Base-by-base conservation (phyloP, 2,888 invertebrate species). In the Teleiodes luculella region DNA sequence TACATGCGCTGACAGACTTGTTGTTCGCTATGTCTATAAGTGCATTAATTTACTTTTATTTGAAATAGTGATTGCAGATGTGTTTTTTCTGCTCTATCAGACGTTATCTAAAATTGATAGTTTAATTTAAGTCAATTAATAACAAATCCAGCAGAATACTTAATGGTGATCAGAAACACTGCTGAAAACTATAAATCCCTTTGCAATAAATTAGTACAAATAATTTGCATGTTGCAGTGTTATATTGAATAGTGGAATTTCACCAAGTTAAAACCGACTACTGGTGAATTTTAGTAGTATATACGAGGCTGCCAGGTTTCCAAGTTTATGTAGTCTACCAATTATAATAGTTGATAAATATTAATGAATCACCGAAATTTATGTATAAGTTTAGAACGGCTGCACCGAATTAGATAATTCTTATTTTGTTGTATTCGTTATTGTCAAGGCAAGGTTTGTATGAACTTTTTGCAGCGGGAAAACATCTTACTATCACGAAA, bases 1-100 rank as follows among this genome's bases (percentile, higher is more conserved):
- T 82, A 73, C 58, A 61, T 43, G 48, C 83, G 86, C 78, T 86
- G 85, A 88, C 74, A 80, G 80, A 78, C 65, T 57, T 68, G 74
- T 72, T 82, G 67, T 77, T 75, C 68, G 63, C 62, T 65, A 67
- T 59, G 36, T 56, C 52, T 56, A 65, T 60, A 61, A 69, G 59
- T 68, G 70, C 68, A 76, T 70, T 61, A 13, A 57, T 64, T 69
- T 59, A 56, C 65, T 60, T 65, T 66, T 67, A 69, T 68, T 63
- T 58, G 63, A 62, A 63, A 62, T 66, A 58, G 57, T 59, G 65
- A 65, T 70, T 70, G 67, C 65, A 63, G 62, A 57, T 45, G 8
- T 47, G 18, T 13, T 28, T 43, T 28, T n/a, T 16, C n/a, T n/a
- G n/a, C n/a, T n/a, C n/a, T n/a, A 24, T 28, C 6, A 28, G n/a